These are phyloP conservation scores for Hippocampus guttulatus DNA, from an alignment of 2,113 vertebrate species.

Conservation along the genomic window DNA sequence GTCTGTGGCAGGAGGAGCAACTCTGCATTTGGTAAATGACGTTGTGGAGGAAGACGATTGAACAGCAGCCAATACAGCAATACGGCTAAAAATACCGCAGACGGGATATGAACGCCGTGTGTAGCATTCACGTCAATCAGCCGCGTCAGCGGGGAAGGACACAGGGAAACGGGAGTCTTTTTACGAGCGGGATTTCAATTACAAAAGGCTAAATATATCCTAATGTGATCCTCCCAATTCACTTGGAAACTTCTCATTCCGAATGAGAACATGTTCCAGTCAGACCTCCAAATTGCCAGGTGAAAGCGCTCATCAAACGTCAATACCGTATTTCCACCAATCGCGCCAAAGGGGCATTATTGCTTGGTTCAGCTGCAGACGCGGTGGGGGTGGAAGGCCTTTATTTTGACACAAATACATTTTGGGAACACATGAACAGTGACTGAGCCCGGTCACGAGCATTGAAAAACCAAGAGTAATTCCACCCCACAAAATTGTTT, in stretches of 20 bases:
- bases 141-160: slow-evolving; percentile 41
- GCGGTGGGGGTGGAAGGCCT: not conserved
- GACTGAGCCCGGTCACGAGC: not conserved
- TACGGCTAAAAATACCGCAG: slow-evolving; percentile 60
- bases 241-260: not conserved
- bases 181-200: slow-evolving; percentile 14
- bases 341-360: not conserved
- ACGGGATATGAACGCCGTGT: slow-evolving; percentile 61
- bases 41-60: not conserved
- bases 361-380: not conserved
- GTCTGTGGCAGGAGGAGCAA: slow-evolving; percentile 26
- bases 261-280: not conserved
- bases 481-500: not conserved
- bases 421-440: not conserved
- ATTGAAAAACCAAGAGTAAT: not conserved
- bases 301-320: not conserved
- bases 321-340: not conserved
- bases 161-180: slow-evolving; percentile 20
- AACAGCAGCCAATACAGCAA: not conserved
- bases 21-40: slow-evolving; percentile 29
- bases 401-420: not conserved
- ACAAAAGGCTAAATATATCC: slow-evolving; percentile 44
- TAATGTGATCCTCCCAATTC: slow-evolving; percentile 8
- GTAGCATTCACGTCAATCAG: slow-evolving; percentile 49
- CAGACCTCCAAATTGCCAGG: too few species aligned